Evolutionary conservation across 2,797 vertebrate genomes (phyloP), one percentile per base, ranked within the genome.

Genomic region (Pipistrellus nathusii): DNA sequence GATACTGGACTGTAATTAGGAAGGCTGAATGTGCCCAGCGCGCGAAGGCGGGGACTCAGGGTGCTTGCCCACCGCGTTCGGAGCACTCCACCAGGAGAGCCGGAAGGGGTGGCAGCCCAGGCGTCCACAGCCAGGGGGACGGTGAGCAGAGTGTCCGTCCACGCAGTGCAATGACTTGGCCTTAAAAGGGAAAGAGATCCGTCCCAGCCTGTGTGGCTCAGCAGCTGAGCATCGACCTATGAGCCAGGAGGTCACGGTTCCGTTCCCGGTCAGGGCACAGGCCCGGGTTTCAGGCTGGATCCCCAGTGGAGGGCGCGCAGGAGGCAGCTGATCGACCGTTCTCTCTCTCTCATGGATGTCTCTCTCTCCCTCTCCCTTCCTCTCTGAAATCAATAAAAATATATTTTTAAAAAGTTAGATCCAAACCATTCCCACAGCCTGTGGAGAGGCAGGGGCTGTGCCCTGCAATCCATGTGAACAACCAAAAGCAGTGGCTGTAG

Each of bases 401-500:
- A 27, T 27, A 59, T 27, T 59, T 59, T 82, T 86, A 20, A 21
- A 17, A 25, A 18, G 6, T 15, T 11, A 51, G 83, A 25, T 30
- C 32, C 46, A 53, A 18, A 30, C 25, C 9, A 10, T 3, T 6
- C 32, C 30, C 2, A 41, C 38, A 30, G 7, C 66, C 1, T 7
- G 3, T 13, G n/a, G 23, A 14, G 0, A 2, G 0, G 8, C 15
- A 11, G 1, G 0, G 30, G 15, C 3, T 11, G 1, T 2, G 6
- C 38, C 8, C 35, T 1, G 13, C 38, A 0, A 20, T 25, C 12
- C 15, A 25, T 0, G 1, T 75, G 9, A 3, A 77, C 17, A 1
- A 10, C n/a, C n/a, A 10, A 2, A 3, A 0, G 4, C 21, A 9
- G 20, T 17, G 23, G 23, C 41, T 55, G 51, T 23, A 3, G 1